These are phyloP conservation scores for Therioaphis trifolii DNA, from an alignment of 2,888 invertebrate genomes.

Conservation along the genomic window DNA sequence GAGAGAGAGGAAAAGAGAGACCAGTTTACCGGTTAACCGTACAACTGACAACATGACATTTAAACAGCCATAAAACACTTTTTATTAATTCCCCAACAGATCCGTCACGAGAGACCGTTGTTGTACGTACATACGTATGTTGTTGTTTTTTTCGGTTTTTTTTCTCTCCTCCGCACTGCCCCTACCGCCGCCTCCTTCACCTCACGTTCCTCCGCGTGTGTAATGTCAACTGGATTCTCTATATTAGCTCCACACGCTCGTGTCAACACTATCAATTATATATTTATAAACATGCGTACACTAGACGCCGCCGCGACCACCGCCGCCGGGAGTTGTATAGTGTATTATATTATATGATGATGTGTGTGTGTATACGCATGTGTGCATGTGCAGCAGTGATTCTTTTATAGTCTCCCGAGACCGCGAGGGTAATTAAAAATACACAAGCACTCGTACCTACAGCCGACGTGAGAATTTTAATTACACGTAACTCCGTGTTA, in stretches of 20 bases:
- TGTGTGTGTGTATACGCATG: too few species aligned
- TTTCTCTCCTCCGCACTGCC: conserved; percentile 30
- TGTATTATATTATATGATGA: conserved; percentile 6
- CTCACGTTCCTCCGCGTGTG: conserved; percentile 38
- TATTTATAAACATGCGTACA: conserved; percentile 60
- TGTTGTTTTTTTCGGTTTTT: conserved; percentile 50
- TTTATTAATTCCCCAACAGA: conserved; percentile 62
- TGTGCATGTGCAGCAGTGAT: too few species aligned
- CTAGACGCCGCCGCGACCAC: conserved; percentile 51
- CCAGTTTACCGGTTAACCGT: conserved; percentile 59
- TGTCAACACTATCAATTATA: conserved; percentile 62
- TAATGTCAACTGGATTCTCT: conserved; percentile 61
- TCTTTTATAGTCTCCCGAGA: conserved; percentile 52
- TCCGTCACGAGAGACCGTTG: conserved; percentile 58
- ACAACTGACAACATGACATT: conserved; percentile 58
- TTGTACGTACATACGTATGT: too few species aligned
- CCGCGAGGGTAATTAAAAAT: conserved; percentile 60
- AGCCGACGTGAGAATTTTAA: conserved; percentile 52
- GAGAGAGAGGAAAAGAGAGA: too few species aligned
- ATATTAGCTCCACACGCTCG: conserved; percentile 58
- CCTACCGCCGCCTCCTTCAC: neutral
- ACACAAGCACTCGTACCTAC: conserved; percentile 13
- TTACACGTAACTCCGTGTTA: conserved; percentile 44
- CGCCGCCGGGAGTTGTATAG: conserved; percentile 41
- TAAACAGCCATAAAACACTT: conserved; percentile 63